Conservation (phyloP, 2,797 vertebrate genomes). For the Aselliscus stoliczkanus region DNA sequence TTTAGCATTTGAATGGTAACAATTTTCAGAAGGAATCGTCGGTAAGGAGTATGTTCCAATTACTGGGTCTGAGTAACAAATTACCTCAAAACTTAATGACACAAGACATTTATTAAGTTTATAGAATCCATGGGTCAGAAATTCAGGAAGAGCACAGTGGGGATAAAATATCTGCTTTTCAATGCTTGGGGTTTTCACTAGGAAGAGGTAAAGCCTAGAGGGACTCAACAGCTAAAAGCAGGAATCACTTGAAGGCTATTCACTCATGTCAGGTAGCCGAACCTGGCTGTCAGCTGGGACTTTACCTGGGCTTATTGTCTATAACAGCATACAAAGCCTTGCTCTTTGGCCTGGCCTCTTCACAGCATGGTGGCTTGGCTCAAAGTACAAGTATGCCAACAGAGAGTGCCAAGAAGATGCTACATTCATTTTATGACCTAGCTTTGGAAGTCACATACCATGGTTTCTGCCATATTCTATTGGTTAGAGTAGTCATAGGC, state of each 20-base stretch:
- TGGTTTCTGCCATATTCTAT: background rate
- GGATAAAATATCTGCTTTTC: fast-evolving
- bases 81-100: background rate
- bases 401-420: background rate
- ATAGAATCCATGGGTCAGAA: background rate
- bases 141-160: background rate
- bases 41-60: background rate
- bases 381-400: background rate
- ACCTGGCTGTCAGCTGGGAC: background rate
- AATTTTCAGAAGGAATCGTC: background rate
- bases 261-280: fast-evolving
- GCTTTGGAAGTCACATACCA: background rate
- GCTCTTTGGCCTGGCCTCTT: background rate
- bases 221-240: background rate
- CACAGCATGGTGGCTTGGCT: background rate
- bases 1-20: background rate
- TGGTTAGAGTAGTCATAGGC: background rate
- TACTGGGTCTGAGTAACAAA: background rate
- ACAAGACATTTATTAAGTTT: background rate
- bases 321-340: background rate
- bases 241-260: too few species aligned
- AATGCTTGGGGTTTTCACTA: background rate
- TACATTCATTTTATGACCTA: background rate
- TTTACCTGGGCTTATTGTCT: background rate
- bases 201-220: background rate